Evolutionary conservation across 2,888 invertebrate species (phyloP).

Genomic region (Ophraella communa): DNA sequence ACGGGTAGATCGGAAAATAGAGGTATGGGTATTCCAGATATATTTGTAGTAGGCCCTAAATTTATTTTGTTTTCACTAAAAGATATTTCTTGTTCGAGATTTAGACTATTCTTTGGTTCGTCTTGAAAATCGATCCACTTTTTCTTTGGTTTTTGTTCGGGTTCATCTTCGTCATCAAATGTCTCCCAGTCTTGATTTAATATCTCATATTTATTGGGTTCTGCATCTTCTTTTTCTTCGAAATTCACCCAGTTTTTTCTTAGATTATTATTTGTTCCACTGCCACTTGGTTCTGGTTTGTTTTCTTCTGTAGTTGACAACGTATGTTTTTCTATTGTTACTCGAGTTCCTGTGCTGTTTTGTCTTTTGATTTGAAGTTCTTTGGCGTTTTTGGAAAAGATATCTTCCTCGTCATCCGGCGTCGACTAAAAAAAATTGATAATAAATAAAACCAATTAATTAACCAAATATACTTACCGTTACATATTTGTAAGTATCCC

Average conservation of each 20-base stretch:
- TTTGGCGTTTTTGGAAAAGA: conserved; percentile 60
- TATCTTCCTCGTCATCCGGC: conserved; percentile 63
- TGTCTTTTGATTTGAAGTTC: conserved; percentile 52
- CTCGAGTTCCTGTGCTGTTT: conserved; percentile 36
- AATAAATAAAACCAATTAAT: conserved; percentile 35
- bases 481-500: conserved; percentile 49
- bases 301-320: conserved; percentile 26
- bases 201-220: conserved; percentile 34
- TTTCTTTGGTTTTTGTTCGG: conserved; percentile 10
- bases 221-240: conserved; percentile 43
- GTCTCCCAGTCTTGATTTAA: conserved; percentile 46
- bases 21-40: conserved; percentile 59
- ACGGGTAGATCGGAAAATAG: conserved; percentile 66
- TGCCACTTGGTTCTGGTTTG: conserved; percentile 20
- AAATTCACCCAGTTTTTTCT: conserved; percentile 47
- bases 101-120: conserved; percentile 30
- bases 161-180: conserved; percentile 41
- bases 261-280: conserved; percentile 6
- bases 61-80: conserved; percentile 39
- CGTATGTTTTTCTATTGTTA: conserved; percentile 41
- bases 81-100: conserved; percentile 41
- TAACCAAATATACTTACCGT: conserved; percentile 47
- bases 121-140: conserved; percentile 11
- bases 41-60: conserved; percentile 30
- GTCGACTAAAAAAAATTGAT: conserved; percentile 40